phyloP scores from a whole-genome alignment of 2,888 invertebrate species.

The Stenichneumon culpator region DNA sequence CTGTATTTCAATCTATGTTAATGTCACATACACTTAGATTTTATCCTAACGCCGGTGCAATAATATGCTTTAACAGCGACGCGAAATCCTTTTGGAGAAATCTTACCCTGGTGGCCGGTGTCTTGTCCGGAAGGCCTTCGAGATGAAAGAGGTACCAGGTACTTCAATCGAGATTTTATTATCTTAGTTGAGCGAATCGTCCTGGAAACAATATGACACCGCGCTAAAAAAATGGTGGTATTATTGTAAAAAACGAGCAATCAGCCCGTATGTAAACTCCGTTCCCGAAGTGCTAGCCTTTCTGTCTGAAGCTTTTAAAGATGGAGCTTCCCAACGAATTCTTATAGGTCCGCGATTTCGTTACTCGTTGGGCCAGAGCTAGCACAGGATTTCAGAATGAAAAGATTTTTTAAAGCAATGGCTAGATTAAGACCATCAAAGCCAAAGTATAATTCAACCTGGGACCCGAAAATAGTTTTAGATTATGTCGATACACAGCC shows the following conservation, averaged over 20 bases:
- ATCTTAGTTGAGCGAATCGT: slow-evolving; percentile 39
- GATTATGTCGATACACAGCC: slow-evolving; percentile 41
- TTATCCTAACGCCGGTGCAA: background rate
- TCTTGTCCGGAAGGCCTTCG: slow-evolving; percentile 67
- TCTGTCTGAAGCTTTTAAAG: slow-evolving; percentile 47
- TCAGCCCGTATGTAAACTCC: slow-evolving; percentile 30
- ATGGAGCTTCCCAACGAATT: slow-evolving; percentile 47
- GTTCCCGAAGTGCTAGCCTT: slow-evolving; percentile 41
- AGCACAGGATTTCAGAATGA: slow-evolving; percentile 41
- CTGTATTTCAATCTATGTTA: slow-evolving; percentile 36
- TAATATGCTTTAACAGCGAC: slow-evolving; percentile 43
- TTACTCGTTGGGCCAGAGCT: slow-evolving; percentile 50
- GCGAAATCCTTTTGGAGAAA: slow-evolving; percentile 63
- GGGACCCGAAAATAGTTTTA: slow-evolving; percentile 69
- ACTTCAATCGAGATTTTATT: slow-evolving; percentile 35
- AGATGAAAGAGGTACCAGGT: slow-evolving; percentile 33
- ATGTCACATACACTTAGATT: slow-evolving; percentile 5
- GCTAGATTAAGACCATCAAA: slow-evolving; percentile 18
- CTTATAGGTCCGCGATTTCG: slow-evolving; percentile 57
- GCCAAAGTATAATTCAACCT: slow-evolving; percentile 70
- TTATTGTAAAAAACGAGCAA: slow-evolving; percentile 22
- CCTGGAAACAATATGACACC: slow-evolving; percentile 53
- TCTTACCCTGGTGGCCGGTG: slow-evolving; percentile 65
- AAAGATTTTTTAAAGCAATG: slow-evolving; percentile 32
- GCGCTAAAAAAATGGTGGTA: slow-evolving; percentile 51